Evolutionary conservation across 2,113 vertebrate genomes (phyloP), one percentile per base, ranked within the genome.

Genomic region (Ranitomeya imitator): DNA sequence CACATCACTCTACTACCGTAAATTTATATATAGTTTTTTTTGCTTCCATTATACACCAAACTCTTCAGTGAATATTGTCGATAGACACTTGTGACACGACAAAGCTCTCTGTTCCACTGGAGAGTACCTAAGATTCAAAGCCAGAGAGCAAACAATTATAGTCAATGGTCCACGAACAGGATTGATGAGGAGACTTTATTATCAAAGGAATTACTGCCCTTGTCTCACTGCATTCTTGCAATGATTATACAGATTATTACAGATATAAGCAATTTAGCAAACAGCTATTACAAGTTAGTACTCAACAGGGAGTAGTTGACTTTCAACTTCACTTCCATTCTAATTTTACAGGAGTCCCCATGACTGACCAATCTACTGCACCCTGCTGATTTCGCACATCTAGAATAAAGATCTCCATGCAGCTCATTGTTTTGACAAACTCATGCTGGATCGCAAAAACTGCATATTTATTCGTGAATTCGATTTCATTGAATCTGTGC

Each of bases 351-450:
- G 82, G 65, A 84, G 63, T 23, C 14, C 51, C 31, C 21, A 18
- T 81, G 45, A 83, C 12, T 67, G 81, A 67, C 45, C 63, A 71
- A 84, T 84, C 63, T 55, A 15, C 63, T 84, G 82, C 52, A 55
- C 63, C 21, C 61, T 52, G 51, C 82, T 69, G 82, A 71, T 71
- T 16, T 55, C 6, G 60, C 78, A 60, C 23, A 59, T 60, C 23
- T 67, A 23, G 60, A 83, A 45, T 59, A 37, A 82, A 63, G 52
- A 18, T 16, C 31, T 51, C 65, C 31, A 52, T n/a, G 13, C 37
- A 83, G 81, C 61, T n/a, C 63, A 65, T 65, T 21, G 8, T 2
- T 84, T 55, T 71, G 16, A 23, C 12, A 79, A 57, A 81, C 23
- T 59, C n/a, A 15, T 21, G 23, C 3, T 60, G 31, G 12, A 60